Evolutionary conservation across 2,113 vertebrate genomes (phyloP).

Genomic region (Thermophis baileyi): DNA sequence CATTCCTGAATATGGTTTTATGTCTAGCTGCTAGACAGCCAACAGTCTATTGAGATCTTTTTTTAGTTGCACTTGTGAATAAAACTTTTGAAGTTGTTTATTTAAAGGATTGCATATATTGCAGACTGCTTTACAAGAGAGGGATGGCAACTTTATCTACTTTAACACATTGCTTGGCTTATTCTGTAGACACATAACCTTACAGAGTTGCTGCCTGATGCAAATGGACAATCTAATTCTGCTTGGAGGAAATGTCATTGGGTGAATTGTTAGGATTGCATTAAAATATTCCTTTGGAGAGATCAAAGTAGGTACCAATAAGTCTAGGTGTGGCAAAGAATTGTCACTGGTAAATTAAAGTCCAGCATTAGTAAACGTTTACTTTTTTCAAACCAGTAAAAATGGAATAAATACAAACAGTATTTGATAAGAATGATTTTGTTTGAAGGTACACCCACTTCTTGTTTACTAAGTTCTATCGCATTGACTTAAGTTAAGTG

Average conservation of each 20-base stretch:
- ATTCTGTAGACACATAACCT: not conserved
- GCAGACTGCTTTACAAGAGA: not conserved
- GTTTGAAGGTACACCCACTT: not conserved
- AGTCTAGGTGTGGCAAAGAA: not conserved
- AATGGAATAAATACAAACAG: not conserved
- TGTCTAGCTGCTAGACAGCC: not conserved
- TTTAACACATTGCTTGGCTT: not conserved
- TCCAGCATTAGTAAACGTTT: not conserved
- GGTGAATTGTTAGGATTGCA: not conserved
- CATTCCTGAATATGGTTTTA: not conserved
- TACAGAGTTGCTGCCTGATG: not conserved
- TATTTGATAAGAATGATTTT: not conserved
- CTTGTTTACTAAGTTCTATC: not conserved
- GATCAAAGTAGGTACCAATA: not conserved
- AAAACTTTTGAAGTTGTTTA: constrained; percentile 56
- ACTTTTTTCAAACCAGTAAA: not conserved
- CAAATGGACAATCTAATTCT: not conserved
- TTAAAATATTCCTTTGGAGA: not conserved
- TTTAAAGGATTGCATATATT: not conserved
- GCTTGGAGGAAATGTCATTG: not conserved
- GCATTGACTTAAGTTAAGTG: not conserved
- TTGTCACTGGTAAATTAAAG: not conserved
- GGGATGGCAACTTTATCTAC: not conserved
- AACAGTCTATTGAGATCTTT: not conserved
- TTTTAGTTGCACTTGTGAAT: constrained; percentile 34